Conservation (phyloP, 2,797 vertebrate genomes). For the Eulemur albifrons region DNA sequence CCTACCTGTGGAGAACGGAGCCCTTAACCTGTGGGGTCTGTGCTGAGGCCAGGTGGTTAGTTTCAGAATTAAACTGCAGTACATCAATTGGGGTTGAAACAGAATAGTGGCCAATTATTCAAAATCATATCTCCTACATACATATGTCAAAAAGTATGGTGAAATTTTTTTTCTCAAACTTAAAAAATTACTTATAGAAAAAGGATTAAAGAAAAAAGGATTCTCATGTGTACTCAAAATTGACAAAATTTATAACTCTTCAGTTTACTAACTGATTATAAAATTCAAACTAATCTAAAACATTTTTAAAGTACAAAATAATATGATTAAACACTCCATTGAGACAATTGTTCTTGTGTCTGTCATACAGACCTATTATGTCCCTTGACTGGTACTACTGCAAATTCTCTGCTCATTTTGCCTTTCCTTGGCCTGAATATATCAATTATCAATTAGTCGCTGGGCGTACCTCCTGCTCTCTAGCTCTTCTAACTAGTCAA, state of each 20-base stretch:
- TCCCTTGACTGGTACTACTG: not conserved
- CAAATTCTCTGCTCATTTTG: not conserved
- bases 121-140: not conserved
- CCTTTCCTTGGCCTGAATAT: not conserved
- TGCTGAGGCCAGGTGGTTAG: no score
- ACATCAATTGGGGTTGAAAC: not conserved
- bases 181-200: not conserved
- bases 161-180: not conserved
- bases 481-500: not conserved
- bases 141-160: not conserved
- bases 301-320: not conserved
- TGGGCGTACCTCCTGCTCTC: not conserved
- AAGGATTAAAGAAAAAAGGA: not conserved
- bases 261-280: not conserved
- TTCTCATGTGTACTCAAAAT: not conserved
- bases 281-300: not conserved
- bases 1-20: not conserved
- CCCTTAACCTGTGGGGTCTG: not conserved
- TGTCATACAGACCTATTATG: not conserved
- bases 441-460: not conserved
- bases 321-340: not conserved
- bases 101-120: not conserved
- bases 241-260: not conserved
- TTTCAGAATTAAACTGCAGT: not conserved
- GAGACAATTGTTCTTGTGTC: not conserved